These are phyloP conservation scores for Trichosurus vulpecula DNA, from an alignment of 2,797 vertebrate genomes.

Conservation along the genomic window DNA sequence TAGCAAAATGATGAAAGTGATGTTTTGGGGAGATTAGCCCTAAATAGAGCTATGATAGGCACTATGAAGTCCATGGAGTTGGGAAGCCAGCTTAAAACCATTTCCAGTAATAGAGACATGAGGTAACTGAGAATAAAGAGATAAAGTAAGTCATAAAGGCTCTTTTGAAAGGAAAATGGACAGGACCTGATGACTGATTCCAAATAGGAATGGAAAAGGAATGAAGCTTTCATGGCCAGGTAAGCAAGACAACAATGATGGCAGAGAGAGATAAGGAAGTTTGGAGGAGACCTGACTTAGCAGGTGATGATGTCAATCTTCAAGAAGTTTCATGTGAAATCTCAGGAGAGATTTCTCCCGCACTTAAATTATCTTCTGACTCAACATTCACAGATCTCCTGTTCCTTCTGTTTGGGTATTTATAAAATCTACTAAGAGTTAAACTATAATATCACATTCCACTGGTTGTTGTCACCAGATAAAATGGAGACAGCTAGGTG, in stretches of 20 bases:
- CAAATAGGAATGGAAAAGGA: neutral
- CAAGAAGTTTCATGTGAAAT: conserved; percentile 43
- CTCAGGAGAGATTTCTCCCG: neutral
- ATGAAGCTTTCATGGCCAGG: neutral
- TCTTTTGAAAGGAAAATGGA: neutral
- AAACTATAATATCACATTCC: neutral
- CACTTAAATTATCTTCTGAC: neutral
- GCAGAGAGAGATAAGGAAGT: neutral
- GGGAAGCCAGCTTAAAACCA: neutral
- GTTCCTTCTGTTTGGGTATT: conserved; percentile 83
- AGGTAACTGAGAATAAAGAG: neutral
- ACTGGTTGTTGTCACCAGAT: neutral
- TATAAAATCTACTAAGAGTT: conserved; percentile 71
- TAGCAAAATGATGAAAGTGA: neutral
- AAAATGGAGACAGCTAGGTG: neutral
- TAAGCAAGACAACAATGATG: neutral
- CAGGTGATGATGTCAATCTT: neutral
- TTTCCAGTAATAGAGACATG: neutral
- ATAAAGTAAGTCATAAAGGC: neutral
- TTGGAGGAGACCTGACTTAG: neutral
- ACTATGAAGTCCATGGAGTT: neutral
- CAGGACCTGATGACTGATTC: neutral
- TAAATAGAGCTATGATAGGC: neutral
- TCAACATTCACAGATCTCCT: conserved; percentile 70
- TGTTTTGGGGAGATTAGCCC: neutral